A percentile compares a stretch with the other conserved stretches of the same genome.
Conservation (phyloP, 2,113 vertebrate genomes). For the Geothlypis trichas region DNA sequence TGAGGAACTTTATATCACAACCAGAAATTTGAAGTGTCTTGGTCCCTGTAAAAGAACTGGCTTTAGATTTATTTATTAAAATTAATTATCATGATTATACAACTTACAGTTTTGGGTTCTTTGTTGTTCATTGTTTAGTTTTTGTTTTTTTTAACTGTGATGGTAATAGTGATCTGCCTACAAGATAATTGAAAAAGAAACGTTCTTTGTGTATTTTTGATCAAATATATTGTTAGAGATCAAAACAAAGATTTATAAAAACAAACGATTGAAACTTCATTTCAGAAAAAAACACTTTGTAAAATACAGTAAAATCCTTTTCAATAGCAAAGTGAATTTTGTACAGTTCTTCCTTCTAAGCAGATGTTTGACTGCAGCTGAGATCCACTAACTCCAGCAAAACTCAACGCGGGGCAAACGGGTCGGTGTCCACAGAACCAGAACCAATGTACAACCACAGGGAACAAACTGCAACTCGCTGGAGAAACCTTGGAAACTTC, state of each 20-base stretch:
- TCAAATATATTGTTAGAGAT: conserved; percentile 68
- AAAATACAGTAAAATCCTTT: conserved; percentile 39
- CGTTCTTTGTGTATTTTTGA: conserved; percentile 26
- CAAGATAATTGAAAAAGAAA: conserved; percentile 10
- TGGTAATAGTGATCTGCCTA: not conserved
- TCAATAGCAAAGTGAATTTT: conserved; percentile 20
- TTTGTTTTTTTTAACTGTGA: not conserved
- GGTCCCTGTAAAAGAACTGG: not conserved
- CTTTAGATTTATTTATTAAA: not conserved
- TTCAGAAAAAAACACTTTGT: conserved; percentile 40
- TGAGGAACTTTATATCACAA: not conserved
- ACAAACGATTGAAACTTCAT: conserved; percentile 53
- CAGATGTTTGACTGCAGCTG: not conserved
- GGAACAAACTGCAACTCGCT: not conserved
- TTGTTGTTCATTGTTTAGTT: not conserved
- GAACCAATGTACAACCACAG: not conserved
- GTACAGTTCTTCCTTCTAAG: conserved; percentile 11
- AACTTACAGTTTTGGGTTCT: not conserved
- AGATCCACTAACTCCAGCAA: not conserved
- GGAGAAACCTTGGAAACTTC: conserved; percentile 10
- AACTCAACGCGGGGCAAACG: not conserved
- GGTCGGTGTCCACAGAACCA: not conserved
- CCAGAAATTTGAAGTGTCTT: not conserved
- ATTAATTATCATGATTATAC: not conserved
- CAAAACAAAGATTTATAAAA: conserved; percentile 58